Percentiles rank a stretch among this genome's conserved stretches.
These are phyloP conservation scores for Polydrusus pterygomalis DNA, from an alignment of 2,888 invertebrate species.

Conservation along the genomic window DNA sequence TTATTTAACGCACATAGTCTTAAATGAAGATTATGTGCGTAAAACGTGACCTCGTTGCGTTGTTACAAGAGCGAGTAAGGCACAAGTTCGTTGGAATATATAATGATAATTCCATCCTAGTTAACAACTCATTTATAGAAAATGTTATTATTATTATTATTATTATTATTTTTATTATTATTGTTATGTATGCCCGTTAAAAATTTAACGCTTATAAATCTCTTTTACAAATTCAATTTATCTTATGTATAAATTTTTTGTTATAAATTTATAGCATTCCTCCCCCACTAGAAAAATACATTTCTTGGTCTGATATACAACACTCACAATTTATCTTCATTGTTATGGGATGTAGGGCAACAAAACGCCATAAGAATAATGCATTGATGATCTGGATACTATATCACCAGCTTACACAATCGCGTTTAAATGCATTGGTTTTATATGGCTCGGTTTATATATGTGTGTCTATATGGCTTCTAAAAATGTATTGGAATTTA, in stretches of 20 bases:
- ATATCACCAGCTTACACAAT: slow-evolving; percentile 25
- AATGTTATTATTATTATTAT: too few species aligned
- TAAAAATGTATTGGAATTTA: slow-evolving; percentile 15
- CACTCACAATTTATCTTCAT: slow-evolving; percentile 28
- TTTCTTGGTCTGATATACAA: slow-evolving; percentile 22
- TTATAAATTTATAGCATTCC: background rate
- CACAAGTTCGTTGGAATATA: too few species aligned
- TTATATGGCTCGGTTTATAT: slow-evolving; percentile 13
- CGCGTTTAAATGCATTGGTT: slow-evolving; percentile 29
- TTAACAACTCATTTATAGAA: too few species aligned
- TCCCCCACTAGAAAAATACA: slow-evolving; percentile 7
- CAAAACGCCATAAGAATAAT: slow-evolving; percentile 35
- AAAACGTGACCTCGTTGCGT: too few species aligned
- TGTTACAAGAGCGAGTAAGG: too few species aligned
- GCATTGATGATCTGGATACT: slow-evolving; percentile 33
- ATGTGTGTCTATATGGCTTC: background rate
- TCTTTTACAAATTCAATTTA: background rate
- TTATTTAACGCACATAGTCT: too few species aligned
- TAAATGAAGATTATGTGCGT: too few species aligned
- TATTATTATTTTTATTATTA: too few species aligned
- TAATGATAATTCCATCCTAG: too few species aligned
- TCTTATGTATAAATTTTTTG: background rate
- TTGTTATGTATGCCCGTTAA: too few species aligned
- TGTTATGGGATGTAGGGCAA: slow-evolving; percentile 23
- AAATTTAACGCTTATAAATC: background rate